phyloP scores from a whole-genome alignment of 2,888 invertebrate genomes.

The Oconnorella tubifera region DNA sequence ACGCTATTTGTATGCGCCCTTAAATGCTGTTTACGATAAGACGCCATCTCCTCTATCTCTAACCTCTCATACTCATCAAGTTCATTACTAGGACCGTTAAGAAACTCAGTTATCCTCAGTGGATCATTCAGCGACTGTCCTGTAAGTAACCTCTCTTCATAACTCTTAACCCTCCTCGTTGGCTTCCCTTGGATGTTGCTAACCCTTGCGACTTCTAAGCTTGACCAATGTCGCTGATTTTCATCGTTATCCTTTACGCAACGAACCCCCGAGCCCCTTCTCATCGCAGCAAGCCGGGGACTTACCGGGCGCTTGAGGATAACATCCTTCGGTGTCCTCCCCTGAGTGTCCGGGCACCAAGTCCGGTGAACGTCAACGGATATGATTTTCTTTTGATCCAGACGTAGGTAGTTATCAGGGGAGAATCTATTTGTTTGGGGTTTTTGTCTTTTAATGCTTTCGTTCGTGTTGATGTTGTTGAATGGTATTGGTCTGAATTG shows the following conservation, averaged over 20 bases:
- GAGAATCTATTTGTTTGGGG: too few species aligned
- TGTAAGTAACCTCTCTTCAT: slow-evolving; percentile 9
- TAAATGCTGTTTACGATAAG: background rate
- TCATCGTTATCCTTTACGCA: background rate
- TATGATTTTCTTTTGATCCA: too few species aligned
- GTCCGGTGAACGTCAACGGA: too few species aligned
- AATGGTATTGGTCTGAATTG: too few species aligned
- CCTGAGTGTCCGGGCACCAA: too few species aligned
- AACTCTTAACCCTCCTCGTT: slow-evolving; percentile 8
- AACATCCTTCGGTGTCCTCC: too few species aligned
- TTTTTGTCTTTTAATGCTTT: too few species aligned
- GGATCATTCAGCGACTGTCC: slow-evolving; percentile 14
- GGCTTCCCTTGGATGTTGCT: background rate
- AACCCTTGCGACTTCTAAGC: slow-evolving; percentile 14
- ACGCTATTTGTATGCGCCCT: background rate
- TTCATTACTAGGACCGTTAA: slow-evolving; percentile 19
- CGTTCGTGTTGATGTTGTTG: too few species aligned
- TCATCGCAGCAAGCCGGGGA: background rate
- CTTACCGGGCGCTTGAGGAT: background rate
- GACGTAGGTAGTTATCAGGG: too few species aligned
- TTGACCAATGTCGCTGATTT: slow-evolving; percentile 4
- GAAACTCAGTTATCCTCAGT: slow-evolving; percentile 21
- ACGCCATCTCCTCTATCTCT: too few species aligned
- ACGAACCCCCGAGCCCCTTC: too few species aligned
- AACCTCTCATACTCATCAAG: slow-evolving; percentile 11